A percentile compares a stretch with the other conserved stretches of the same genome.
Conservation (phyloP, 2,797 vertebrate species). For the Onychomys arenicola region DNA sequence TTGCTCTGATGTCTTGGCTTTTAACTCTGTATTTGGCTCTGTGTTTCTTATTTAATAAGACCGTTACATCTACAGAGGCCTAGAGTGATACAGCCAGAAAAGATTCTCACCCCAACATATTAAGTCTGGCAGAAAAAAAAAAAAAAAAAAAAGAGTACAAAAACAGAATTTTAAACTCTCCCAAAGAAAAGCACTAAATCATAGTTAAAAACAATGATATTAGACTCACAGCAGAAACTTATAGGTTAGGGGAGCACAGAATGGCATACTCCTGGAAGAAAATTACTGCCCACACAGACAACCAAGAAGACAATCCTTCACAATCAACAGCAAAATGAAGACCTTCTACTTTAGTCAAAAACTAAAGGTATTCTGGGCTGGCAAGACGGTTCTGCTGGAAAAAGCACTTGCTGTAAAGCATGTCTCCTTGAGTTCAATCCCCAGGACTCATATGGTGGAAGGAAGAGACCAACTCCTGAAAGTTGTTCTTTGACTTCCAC, state of each 20-base stretch:
- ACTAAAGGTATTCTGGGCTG: not conserved
- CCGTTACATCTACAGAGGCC: not conserved
- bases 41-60: no score
- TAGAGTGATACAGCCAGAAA: not conserved
- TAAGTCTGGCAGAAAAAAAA: not conserved
- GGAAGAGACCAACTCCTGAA: not conserved
- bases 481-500: not conserved
- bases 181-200: not conserved
- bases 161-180: not conserved
- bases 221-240: not conserved
- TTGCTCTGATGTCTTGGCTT: no score
- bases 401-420: not conserved
- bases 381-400: not conserved
- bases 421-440: not conserved
- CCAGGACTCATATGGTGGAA: not conserved
- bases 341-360: not conserved
- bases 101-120: not conserved
- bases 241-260: not conserved
- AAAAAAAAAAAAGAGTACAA: not conserved
- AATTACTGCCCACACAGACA: no score
- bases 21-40: no score
- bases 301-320: not conserved
- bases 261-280: not conserved
- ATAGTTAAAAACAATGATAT: not conserved
- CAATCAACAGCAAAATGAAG: not conserved